Base-by-base conservation (phyloP, 2,113 vertebrate species). In the Albula goreensis region DNA sequence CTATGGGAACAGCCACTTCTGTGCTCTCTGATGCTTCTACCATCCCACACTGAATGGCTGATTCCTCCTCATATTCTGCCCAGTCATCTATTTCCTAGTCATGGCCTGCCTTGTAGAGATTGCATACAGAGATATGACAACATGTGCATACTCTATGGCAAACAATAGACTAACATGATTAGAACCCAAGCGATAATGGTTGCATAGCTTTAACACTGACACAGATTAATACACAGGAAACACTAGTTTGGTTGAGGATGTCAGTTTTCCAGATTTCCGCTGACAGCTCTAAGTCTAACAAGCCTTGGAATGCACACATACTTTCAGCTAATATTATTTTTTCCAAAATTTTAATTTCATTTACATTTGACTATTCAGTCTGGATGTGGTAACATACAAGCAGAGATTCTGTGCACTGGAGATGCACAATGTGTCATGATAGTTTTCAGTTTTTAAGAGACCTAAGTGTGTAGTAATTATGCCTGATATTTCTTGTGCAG, bases 1-100 rank as follows among this genome's bases (percentile, higher is more conserved):
- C 56, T 41, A 57, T 83, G 82, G 82, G 82, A 83, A 63, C 82
- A 41, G 31, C 41, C 25, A 15, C 52, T 48, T 83, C 57, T 48
- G 82, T 17, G 48, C 49, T 63, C 82, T 48, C 48, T 60, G 50
- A 50, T 6, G 48, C 49, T 51, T 15, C 49, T 51, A 81, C 50
- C 25, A 81, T 22, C 41, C 17, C 80, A 25, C 50, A 9, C 50
- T 53, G 53, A 83, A 25, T 63, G n/a, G 56, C 63, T 3, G 82
- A 63, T 19, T 83, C 51, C 56, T 83, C 12, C 31, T 66, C 17
- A 31, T 52, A 66, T 41, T 49, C 56, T 66, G 60, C 60, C 22
- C 7, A 19, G 60, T 66, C 60, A 66, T 66, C 60, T 66, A 15
- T 19, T 22, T 66, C 60, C 60, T 66, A 13, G 17, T 7, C 60